Base-by-base conservation (phyloP, 2,888 invertebrate genomes). In the Syrista parreyssii region DNA sequence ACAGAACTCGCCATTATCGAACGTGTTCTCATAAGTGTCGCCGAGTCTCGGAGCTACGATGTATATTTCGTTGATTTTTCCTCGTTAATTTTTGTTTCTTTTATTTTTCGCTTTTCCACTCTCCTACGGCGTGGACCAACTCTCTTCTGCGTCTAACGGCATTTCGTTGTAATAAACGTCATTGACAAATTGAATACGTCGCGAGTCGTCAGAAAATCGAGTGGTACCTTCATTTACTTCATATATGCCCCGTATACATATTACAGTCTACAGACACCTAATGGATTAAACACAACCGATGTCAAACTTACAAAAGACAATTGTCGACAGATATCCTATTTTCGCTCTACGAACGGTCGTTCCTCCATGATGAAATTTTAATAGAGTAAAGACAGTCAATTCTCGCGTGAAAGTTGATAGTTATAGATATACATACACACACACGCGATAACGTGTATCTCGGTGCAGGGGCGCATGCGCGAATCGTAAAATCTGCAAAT, bases 131-230 rank as follows among this genome's bases (percentile, higher is more conserved):
- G 6, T 3, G 78, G 79, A 55, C 9, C 55, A 55, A 55, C 23
- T 55, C 55, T 2, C 23, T 55, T 2, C 55, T 55, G 55, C 55
- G 6, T 23, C 55, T 23, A 23, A 55, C 55, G 23, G 55, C 55
- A 55, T 86, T 81, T 79, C 74, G 82, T 71, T 79, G 79, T 83
- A 84, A 84, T 81, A 83, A 84, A 85, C 83, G 83, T 80, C 79
- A 85, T 84, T 82, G 82, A 83, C 78, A 82, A 84, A 84, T 78
- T 81, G 79, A 83, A 55, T 55, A 55, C 55, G 55, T 55, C 55
- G 55, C 23, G 55, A 55, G 23, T 55, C 9, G 55, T 55, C 55
- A 55, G 9, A 55, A 55, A 55, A 55, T 55, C 55, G 9, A 55
- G 55, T 55, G 23, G 55, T 55, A 55, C 55, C 55, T 55, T 55